Conservation (phyloP, 2,113 vertebrate species). For the Ophiodon elongatus region DNA sequence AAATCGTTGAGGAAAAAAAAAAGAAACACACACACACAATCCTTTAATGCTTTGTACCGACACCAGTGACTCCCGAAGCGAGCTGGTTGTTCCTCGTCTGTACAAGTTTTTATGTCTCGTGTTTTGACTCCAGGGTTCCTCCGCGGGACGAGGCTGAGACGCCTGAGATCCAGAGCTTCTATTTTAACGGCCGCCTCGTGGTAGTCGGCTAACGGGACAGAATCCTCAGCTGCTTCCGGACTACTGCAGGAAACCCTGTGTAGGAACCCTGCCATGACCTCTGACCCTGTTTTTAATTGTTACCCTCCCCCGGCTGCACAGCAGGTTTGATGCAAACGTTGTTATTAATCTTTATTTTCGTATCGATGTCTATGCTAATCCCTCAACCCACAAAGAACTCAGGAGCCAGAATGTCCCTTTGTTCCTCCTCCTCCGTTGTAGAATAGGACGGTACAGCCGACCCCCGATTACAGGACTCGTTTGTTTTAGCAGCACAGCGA, state of each 20-base stretch:
- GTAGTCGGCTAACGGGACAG: background rate
- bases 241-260: background rate
- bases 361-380: conserved; percentile 78
- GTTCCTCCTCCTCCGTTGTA: conserved; percentile 34
- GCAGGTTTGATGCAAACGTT: conserved; percentile 70
- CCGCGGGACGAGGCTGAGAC: background rate
- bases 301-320: conserved; percentile 45
- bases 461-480: background rate
- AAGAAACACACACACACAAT: conserved; percentile 4
- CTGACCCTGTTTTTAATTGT: conserved; percentile 7
- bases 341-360: conserved; percentile 62
- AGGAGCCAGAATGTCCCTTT: conserved; percentile 87
- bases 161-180: too few species aligned
- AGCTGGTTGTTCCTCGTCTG: conserved; percentile 36
- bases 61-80: conserved; percentile 30
- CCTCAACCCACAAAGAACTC: conserved; percentile 89
- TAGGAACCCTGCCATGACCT: conserved; percentile 27
- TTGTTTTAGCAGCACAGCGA: background rate
- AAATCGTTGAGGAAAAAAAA: conserved; percentile 62
- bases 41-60: conserved; percentile 55
- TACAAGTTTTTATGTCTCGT: conserved; percentile 4
- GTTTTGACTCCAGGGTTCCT: conserved; percentile 32
- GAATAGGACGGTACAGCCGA: too few species aligned
- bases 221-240: background rate
- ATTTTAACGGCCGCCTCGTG: too few species aligned